Percentiles rank a stretch among this genome's conserved stretches.
Conservation (phyloP, 1,140 invertebrate species). For the Drosophila melanica region DNA sequence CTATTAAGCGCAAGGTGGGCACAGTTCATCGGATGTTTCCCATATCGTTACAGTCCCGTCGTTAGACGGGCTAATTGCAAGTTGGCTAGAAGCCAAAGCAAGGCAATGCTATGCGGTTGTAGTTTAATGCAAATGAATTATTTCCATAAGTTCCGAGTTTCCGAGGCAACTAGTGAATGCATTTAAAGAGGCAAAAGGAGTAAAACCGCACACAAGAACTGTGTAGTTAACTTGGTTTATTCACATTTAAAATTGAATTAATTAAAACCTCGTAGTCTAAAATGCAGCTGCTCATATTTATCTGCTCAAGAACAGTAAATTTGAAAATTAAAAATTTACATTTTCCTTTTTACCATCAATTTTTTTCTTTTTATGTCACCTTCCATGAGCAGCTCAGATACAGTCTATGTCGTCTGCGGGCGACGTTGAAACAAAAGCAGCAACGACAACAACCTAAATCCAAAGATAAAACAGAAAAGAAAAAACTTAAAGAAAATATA, state of each 20-base stretch:
- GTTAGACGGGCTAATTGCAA: conserved; percentile 10
- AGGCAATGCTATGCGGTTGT: conserved; percentile 1
- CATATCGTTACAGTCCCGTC: no score
- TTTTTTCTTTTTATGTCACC: conserved; percentile 27
- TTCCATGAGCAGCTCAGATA: conserved; percentile 22
- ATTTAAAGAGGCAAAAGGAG: background rate
- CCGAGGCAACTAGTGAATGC: conserved; percentile 10
- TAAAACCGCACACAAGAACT: background rate
- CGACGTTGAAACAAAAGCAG: conserved; percentile 37
- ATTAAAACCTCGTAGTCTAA: conserved; percentile 3
- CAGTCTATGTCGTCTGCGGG: conserved; percentile 21
- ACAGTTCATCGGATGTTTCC: background rate
- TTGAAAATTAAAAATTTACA: conserved; percentile 28
- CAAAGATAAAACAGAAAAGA: conserved; percentile 1
- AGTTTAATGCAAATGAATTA: conserved; percentile 18
- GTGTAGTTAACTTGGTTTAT: background rate
- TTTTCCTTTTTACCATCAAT: conserved; percentile 2
- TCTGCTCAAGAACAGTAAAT: background rate
- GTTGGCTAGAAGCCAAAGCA: conserved; percentile 3
- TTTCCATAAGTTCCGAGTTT: background rate
- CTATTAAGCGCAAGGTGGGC: background rate
- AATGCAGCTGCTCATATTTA: conserved; percentile 25
- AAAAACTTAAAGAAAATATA: background rate
- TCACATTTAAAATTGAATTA: conserved; percentile 18
- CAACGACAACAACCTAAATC: conserved; percentile 42